Evolutionary conservation across 2,888 invertebrate genomes (phyloP).

Genomic region (Dasypolia templi): DNA sequence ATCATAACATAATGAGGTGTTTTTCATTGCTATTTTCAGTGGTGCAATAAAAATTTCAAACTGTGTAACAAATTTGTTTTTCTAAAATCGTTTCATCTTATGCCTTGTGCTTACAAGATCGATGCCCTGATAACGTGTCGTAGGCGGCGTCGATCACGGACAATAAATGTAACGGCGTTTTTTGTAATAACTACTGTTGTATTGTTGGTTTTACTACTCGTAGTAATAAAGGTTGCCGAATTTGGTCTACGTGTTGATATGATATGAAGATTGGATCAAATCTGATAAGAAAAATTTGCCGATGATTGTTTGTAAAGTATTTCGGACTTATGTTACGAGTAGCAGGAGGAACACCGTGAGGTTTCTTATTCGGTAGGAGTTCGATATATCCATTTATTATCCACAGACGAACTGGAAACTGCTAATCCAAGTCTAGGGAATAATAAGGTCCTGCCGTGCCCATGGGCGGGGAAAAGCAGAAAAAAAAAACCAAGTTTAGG

Average conservation of each 20-base stretch:
- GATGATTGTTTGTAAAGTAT: background rate
- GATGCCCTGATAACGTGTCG: conserved; percentile 51
- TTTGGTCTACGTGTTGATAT: conserved; percentile 11
- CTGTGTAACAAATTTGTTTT: too few relatives aligned
- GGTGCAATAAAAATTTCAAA: too few relatives aligned
- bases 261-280: too few relatives aligned
- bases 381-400: background rate
- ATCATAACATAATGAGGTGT: too few relatives aligned
- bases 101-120: conserved; percentile 50
- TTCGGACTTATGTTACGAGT: background rate
- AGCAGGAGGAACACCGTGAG: background rate
- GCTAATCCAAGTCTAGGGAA: too few relatives aligned
- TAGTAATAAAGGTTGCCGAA: conserved; percentile 26
- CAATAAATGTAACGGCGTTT: conserved; percentile 62
- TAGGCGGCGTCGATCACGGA: conserved; percentile 62
- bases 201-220: conserved; percentile 48
- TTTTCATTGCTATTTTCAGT: too few relatives aligned
- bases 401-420: background rate
- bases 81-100: conserved; percentile 13
- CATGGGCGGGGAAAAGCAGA: too few relatives aligned
- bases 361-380: background rate
- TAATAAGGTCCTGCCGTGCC: too few relatives aligned
- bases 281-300: background rate
- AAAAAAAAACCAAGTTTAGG: too few relatives aligned
- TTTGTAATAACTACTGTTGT: conserved; percentile 48